These are phyloP conservation scores for Pocillopora damicornis DNA, from an alignment of 64 coral and sea anemone genomes.

Conservation along the genomic window DNA sequence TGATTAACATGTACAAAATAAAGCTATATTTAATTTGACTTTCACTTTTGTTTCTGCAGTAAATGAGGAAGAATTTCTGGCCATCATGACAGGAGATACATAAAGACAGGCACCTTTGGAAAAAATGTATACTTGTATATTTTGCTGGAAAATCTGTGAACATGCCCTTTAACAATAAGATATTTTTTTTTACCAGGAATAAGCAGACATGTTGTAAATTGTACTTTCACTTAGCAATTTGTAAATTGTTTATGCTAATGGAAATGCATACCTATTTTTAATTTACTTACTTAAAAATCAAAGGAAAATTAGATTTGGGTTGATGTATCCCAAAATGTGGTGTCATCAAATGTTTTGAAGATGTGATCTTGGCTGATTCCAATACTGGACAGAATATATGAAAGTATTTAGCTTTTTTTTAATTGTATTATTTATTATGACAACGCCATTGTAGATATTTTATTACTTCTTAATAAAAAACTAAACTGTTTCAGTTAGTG, in stretches of 20 bases:
- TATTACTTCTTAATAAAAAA: slow-evolving; percentile 13
- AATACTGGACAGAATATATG: not conserved
- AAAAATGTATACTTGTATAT: not conserved
- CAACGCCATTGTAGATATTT: not conserved
- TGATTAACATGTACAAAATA: not conserved
- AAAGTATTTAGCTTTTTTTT: not conserved
- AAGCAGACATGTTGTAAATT: slow-evolving; percentile 7
- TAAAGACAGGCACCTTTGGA: not conserved
- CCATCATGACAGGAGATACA: slow-evolving; percentile 99
- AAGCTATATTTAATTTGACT: not conserved
- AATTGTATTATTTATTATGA: slow-evolving; percentile 16
- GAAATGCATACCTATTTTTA: too few relatives aligned
- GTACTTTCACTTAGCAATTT: not conserved
- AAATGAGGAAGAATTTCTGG: slow-evolving; percentile 99
- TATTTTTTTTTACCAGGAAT: slow-evolving; percentile 24
- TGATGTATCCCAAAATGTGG: not conserved
- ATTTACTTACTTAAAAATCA: not conserved
- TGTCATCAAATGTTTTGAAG: not conserved
- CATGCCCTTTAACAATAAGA: not conserved
- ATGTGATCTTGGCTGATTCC: slow-evolving; percentile 11
- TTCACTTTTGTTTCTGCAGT: slow-evolving; percentile 59
- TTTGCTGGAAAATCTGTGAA: slow-evolving; percentile 6
- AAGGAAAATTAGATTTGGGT: not conserved
- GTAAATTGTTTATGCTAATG: not conserved
- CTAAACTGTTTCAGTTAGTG: not conserved